Evolutionary conservation across 2,113 vertebrate species (phyloP).

Genomic region (Dromiciops gliroides): DNA sequence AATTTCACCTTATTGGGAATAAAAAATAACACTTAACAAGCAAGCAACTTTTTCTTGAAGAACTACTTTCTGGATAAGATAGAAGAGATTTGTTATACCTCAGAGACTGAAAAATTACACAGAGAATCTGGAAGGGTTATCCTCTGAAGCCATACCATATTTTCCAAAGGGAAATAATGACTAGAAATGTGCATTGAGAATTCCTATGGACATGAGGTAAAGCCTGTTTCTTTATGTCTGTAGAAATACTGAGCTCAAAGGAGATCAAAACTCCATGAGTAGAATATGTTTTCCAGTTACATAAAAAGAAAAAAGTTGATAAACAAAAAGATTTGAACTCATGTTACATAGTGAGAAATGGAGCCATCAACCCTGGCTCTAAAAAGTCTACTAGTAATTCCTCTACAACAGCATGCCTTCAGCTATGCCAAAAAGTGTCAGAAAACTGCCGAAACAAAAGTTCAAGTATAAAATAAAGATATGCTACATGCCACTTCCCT

Average conservation of each 20-base stretch:
- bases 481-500: neutral
- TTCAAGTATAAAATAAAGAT: neutral
- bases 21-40: neutral
- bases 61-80: neutral
- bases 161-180: neutral
- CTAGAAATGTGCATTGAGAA: neutral
- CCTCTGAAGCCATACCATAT: neutral
- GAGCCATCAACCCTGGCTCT: neutral
- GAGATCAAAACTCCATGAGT: neutral
- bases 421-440: neutral
- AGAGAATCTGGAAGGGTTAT: neutral
- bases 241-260: neutral
- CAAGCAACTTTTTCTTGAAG: neutral
- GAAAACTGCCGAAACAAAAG: neutral
- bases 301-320: neutral
- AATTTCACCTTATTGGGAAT: neutral
- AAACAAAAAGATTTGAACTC: neutral
- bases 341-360: neutral
- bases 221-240: neutral
- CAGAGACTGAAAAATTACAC: neutral
- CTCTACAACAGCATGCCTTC: neutral
- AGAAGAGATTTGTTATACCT: neutral
- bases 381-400: neutral
- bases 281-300: neutral
- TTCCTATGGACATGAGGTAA: neutral